Evolutionary conservation across 2,888 invertebrate species (phyloP).

Genomic region (Acrobasis repandana): DNA sequence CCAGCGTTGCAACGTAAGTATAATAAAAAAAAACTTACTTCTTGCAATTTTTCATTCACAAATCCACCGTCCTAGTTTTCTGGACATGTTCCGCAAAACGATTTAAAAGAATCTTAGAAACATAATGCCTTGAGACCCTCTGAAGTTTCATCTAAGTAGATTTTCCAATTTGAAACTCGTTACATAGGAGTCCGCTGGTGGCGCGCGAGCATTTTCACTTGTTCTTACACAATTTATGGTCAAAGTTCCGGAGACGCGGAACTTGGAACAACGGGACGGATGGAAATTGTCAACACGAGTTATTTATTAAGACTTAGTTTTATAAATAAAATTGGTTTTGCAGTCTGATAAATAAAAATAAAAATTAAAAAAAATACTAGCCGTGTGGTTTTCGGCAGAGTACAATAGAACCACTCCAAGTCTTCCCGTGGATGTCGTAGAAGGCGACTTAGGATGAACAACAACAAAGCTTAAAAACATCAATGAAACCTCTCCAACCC

Average conservation of each 20-base stretch:
- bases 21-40: too few relatives aligned
- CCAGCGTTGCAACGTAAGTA: too few relatives aligned
- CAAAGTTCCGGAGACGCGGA: constrained; percentile 46
- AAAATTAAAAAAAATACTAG: too few relatives aligned
- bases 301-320: constrained; percentile 45
- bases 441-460: too few relatives aligned
- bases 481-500: too few relatives aligned
- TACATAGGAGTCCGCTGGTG: constrained; percentile 40
- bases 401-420: too few relatives aligned
- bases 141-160: constrained; percentile 57
- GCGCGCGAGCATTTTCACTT: constrained; percentile 58
- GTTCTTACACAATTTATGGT: constrained; percentile 63
- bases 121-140: constrained; percentile 37
- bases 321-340: background rate
- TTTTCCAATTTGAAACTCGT: constrained; percentile 76
- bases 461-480: too few relatives aligned
- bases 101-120: constrained; percentile 49
- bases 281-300: constrained; percentile 58
- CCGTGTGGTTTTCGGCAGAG: too few relatives aligned
- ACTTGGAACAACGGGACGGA: constrained; percentile 45
- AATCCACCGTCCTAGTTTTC: constrained; percentile 38
- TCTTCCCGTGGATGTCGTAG: too few relatives aligned
- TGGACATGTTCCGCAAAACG: constrained; percentile 42
- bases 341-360: too few relatives aligned
- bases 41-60: too few relatives aligned